A percentile compares a stretch with the other conserved stretches of the same genome.
These are phyloP conservation scores for Bambusicola thoracicus DNA, from an alignment of 2,113 vertebrate genomes.

Conservation along the genomic window DNA sequence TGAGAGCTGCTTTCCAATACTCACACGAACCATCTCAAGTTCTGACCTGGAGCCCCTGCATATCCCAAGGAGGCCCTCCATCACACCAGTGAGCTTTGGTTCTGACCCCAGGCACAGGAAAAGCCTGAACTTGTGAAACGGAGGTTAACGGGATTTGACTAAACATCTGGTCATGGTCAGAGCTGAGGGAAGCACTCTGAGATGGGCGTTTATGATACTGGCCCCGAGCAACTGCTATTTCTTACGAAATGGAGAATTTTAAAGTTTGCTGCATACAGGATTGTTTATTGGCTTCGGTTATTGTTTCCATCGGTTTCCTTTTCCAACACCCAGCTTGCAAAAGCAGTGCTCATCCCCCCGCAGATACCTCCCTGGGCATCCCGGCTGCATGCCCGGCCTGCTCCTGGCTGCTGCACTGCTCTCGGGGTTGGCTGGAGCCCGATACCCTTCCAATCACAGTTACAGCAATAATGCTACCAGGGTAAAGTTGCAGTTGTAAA, in stretches of 20 bases:
- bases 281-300: neutral
- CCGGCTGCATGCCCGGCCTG: rapidly evolving
- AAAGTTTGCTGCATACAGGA: neutral
- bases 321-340: neutral
- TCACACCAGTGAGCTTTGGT: neutral
- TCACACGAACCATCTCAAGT: neutral
- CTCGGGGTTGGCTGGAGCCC: neutral
- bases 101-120: slow-evolving; percentile 34
- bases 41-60: neutral
- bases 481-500: neutral
- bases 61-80: neutral
- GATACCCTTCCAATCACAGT: neutral
- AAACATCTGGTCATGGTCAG: slow-evolving; percentile 61
- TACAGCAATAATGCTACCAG: neutral
- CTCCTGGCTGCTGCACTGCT: neutral
- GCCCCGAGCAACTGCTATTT: neutral
- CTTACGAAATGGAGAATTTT: neutral
- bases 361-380: neutral
- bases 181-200: neutral
- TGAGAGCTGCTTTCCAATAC: neutral
- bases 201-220: neutral
- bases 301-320: neutral
- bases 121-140: neutral
- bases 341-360: rapidly evolving
- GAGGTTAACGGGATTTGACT: slow-evolving; percentile 43